Evolutionary conservation across 1,140 invertebrate genomes (phyloP), one percentile per base, ranked within the genome.

Genomic region (Venustaconcha ellipsiformis): DNA sequence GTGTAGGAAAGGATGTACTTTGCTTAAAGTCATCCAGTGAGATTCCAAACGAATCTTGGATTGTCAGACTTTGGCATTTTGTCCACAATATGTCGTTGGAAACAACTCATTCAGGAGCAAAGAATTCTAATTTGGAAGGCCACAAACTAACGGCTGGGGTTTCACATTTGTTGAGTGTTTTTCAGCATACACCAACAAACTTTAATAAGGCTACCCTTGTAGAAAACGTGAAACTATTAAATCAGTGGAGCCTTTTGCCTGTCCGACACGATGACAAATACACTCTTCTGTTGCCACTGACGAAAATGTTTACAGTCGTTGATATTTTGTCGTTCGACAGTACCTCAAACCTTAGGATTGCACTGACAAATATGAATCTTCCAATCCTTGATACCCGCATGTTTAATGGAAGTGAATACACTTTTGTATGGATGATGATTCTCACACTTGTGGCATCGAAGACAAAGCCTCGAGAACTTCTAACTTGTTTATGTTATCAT

Each of bases 201-300:
- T 20, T 72, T 15, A n/a, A 58, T 57, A 23, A 18, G 20, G 70
- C 37, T 14, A 17, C 30, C 6, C 56, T 72, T 12, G 26, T 1
- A 57, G 0, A 57, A 57, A 65, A 72, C 23, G 57, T 72, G 1
- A 30, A 66, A 66, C 11, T 17, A 2, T n/a, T 72, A 23, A 55
- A 58, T n/a, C 60, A 14, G 57, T 72, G 70, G 70, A 60, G 62
- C 1, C 60, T 72, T 66, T 72, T 72, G n/a, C 70, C 63, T 20
- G 26, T 20, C 11, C 26, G 58, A 14, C 14, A 23, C 1, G 59
- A 14, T 65, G n/a, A 26, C n/a, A 13, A 57, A 8, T 26, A 63
- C 15, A 8, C 14, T 57, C 18, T 72, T 20, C 63, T 66, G 13
- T 57, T 72, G 18, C 70, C 62, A 57, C 57, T 72, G 17, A 11